These are phyloP conservation scores for Dromaius novaehollandiae DNA, from an alignment of 2,113 vertebrate species.

Conservation along the genomic window DNA sequence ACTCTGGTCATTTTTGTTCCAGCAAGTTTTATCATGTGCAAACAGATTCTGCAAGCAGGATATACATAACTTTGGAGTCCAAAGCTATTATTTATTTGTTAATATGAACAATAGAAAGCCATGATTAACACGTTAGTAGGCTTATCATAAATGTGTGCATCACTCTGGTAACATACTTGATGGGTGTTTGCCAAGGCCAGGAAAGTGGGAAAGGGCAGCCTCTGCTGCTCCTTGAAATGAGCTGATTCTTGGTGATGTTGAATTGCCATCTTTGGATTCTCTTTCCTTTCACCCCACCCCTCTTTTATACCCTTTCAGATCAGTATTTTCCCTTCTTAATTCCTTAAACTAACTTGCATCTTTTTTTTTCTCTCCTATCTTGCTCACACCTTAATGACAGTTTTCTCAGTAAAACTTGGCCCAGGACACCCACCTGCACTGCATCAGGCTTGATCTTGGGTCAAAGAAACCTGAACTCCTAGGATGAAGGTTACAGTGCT, in stretches of 20 bases:
- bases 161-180: background rate
- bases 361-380: background rate
- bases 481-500: background rate
- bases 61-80: background rate
- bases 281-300: background rate
- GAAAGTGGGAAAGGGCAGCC: background rate
- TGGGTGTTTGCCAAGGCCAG: background rate
- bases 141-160: background rate
- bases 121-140: background rate
- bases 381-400: background rate
- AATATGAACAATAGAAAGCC: background rate
- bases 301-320: background rate
- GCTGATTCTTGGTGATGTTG: background rate
- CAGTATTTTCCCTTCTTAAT: background rate
- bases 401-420: background rate
- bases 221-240: background rate
- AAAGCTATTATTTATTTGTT: background rate
- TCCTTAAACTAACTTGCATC: background rate
- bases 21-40: background rate
- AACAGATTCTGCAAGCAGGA: background rate
- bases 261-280: background rate
- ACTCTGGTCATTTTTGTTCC: background rate
- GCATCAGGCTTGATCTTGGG: background rate
- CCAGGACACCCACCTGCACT: background rate
- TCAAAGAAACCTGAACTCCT: background rate